These are phyloP conservation scores for Xiphorhynchus elegans DNA, from an alignment of 2,113 vertebrate genomes.

Conservation along the genomic window DNA sequence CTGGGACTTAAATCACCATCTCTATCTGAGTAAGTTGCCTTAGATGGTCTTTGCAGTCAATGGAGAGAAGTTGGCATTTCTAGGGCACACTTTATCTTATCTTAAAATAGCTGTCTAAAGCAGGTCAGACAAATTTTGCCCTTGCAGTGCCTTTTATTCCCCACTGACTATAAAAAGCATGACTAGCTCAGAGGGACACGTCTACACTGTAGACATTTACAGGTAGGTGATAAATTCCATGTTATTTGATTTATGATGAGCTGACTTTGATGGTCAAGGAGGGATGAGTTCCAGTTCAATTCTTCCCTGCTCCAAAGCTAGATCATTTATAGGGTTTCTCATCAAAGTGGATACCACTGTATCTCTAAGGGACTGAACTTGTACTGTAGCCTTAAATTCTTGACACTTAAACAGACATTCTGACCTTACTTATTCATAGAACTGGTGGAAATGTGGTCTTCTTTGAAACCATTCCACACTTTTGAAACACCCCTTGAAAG, in stretches of 20 bases:
- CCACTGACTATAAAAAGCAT: not conserved
- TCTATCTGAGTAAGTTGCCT: not conserved
- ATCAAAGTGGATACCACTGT: not conserved
- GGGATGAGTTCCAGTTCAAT: not conserved
- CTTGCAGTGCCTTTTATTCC: slow-evolving; percentile 12
- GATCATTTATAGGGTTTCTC: not conserved
- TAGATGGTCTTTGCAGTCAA: not conserved
- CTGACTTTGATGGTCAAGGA: not conserved
- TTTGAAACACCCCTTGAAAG: not conserved
- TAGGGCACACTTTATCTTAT: slow-evolving; percentile 12
- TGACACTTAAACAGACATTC: not conserved
- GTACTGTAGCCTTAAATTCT: not conserved
- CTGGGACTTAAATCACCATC: not conserved
- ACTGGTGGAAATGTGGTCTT: not conserved
- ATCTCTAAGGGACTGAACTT: not conserved
- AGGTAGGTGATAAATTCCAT: slow-evolving; percentile 17
- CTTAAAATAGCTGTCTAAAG: slow-evolving; percentile 31
- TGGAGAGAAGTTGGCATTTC: not conserved
- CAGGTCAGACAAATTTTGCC: not conserved
- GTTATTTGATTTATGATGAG: not conserved
- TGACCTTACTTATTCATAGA: not conserved
- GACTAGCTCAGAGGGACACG: not conserved
- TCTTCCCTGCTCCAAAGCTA: not conserved
- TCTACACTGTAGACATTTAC: not conserved
- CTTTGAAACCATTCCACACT: not conserved